Conservation (phyloP, 2,113 vertebrate species). For the Pseudonaja textilis region DNA sequence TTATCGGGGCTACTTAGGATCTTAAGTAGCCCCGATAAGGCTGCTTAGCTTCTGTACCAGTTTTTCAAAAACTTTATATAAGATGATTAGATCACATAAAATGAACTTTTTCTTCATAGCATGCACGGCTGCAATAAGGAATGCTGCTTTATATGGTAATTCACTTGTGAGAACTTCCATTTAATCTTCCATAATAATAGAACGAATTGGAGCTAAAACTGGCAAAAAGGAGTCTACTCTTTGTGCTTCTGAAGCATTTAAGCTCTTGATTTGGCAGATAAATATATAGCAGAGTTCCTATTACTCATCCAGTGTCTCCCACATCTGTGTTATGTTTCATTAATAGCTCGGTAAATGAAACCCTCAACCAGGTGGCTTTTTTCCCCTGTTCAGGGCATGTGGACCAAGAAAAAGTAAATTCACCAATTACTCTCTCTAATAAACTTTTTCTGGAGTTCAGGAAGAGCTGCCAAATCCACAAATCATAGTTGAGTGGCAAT, state of each 20-base stretch:
- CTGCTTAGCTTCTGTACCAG: neutral
- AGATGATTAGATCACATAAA: neutral
- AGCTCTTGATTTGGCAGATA: slow-evolving; percentile 54
- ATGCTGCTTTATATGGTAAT: slow-evolving; percentile 44
- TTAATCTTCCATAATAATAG: slow-evolving; percentile 58
- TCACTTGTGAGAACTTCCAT: slow-evolving; percentile 30
- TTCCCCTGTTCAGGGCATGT: slow-evolving; percentile 9
- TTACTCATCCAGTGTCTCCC: slow-evolving; percentile 54
- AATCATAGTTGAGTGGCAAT: slow-evolving; percentile 40
- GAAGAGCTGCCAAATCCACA: slow-evolving; percentile 49
- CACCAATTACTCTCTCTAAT: slow-evolving; percentile 20
- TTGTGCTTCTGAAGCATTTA: slow-evolving; percentile 28
- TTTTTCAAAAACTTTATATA: neutral
- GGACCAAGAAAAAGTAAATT: slow-evolving; percentile 39
- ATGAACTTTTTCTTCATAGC: neutral
- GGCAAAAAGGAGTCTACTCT: slow-evolving; percentile 43
- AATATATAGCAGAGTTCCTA: slow-evolving; percentile 49
- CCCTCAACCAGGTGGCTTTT: slow-evolving; percentile 57
- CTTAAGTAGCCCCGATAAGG: neutral
- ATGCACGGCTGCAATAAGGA: slow-evolving; percentile 35
- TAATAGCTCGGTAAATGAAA: slow-evolving; percentile 63
- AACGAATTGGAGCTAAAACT: slow-evolving; percentile 45
- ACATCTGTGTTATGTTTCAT: slow-evolving; percentile 62
- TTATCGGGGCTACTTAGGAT: too few species aligned
- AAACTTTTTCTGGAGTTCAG: slow-evolving; percentile 40